Percentiles rank a stretch among this genome's conserved stretches.
Evolutionary conservation across 2,888 invertebrate genomes (phyloP).

Genomic region (Graphium colonna): DNA sequence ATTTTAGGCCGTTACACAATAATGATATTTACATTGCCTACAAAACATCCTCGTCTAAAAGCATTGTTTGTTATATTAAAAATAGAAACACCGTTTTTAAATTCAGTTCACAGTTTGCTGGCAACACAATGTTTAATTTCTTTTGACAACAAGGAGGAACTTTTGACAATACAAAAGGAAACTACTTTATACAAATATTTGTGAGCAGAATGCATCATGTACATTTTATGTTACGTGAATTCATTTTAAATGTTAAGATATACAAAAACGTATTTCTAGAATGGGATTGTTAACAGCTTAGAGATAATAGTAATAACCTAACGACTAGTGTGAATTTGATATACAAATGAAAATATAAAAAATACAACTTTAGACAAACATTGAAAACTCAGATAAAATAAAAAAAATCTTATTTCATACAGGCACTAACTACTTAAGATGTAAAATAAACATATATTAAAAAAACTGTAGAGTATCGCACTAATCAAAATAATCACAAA

Average conservation of each 20-base stretch:
- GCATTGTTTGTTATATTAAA: background rate
- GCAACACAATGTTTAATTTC: background rate
- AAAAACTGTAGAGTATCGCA: background rate
- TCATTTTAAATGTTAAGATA: too few species aligned
- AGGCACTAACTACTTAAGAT: background rate
- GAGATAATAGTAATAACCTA: constrained; percentile 5
- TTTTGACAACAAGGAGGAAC: background rate
- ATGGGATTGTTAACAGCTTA: background rate
- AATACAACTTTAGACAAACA: background rate
- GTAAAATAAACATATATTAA: background rate
- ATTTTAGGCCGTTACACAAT: constrained; percentile 4
- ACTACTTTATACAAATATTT: background rate
- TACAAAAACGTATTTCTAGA: background rate
- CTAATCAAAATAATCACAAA: background rate
- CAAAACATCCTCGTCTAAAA: background rate
- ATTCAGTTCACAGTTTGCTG: too few species aligned
- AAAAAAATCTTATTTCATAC: background rate
- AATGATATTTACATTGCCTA: background rate
- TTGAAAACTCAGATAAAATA: background rate
- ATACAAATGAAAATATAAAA: background rate
- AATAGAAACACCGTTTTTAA: background rate
- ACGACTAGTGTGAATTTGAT: constrained; percentile 7
- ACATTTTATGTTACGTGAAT: too few species aligned
- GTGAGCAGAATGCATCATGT: background rate
- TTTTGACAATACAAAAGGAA: background rate